Conservation (phyloP, 2,113 vertebrate species). For the Pavo muticus region DNA sequence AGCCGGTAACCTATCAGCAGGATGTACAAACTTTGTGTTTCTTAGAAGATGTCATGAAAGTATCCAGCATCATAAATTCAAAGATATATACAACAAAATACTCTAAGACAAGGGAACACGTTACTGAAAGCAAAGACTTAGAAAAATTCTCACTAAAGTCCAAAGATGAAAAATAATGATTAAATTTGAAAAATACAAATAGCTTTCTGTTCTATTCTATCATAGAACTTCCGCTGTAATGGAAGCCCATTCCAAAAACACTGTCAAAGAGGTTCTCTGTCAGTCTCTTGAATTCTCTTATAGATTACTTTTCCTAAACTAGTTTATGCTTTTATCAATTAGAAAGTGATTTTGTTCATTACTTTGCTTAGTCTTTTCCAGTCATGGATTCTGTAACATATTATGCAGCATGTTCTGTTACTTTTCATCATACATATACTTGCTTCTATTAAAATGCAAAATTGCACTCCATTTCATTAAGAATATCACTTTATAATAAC, state of each 20-base stretch:
- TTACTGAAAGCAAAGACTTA: not conserved
- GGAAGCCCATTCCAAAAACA: not conserved
- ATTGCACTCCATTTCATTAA: not conserved
- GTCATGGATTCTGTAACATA: not conserved
- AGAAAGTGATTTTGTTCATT: not conserved
- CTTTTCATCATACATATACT: not conserved
- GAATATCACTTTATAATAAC: not conserved
- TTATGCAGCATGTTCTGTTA: not conserved
- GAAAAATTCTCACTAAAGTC: not conserved
- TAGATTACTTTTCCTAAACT: not conserved
- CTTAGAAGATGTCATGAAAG: not conserved
- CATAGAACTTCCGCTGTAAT: not conserved
- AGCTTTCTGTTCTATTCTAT: not conserved
- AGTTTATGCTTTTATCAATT: not conserved
- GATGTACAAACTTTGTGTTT: not conserved
- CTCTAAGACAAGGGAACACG: not conserved
- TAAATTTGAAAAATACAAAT: not conserved
- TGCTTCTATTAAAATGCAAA: not conserved
- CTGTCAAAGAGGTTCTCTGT: not conserved
- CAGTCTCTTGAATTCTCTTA: not conserved
- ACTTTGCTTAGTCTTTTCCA: not conserved
- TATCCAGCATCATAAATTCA: not conserved
- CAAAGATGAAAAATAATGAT: not conserved
- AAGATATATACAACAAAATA: not conserved
- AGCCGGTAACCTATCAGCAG: not conserved